A percentile compares a stretch with the other conserved stretches of the same genome.
These are phyloP conservation scores for Spicauda simplicius DNA, from an alignment of 2,888 invertebrate species.

Conservation along the genomic window DNA sequence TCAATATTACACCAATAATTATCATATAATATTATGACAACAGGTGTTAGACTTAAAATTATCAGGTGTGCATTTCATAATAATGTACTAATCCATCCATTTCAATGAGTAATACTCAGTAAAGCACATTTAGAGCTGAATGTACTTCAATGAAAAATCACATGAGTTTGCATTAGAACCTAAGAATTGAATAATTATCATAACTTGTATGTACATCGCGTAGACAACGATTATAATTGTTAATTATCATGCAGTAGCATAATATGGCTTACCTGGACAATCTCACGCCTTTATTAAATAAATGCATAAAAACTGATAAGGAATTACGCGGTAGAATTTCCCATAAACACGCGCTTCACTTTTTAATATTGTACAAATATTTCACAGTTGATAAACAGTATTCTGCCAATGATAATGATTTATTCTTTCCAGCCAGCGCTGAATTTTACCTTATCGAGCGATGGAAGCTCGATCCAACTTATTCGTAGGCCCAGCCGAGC, in stretches of 20 bases:
- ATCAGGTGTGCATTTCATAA: no score
- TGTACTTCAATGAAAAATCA: no score
- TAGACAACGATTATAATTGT: neutral
- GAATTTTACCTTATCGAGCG: constrained; percentile 68
- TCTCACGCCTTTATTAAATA: constrained; percentile 10
- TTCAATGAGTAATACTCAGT: no score
- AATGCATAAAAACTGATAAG: neutral
- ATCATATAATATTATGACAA: no score
- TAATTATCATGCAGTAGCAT: neutral
- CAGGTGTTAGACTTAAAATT: no score
- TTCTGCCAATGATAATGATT: constrained; percentile 38
- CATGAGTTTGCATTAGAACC: no score
- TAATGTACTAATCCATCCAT: no score
- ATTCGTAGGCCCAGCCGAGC: constrained; percentile 44
- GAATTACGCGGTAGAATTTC: neutral
- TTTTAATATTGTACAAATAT: neutral
- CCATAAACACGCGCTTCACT: neutral
- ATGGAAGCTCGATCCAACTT: constrained; percentile 40
- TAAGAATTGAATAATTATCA: neutral
- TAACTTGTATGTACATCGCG: neutral
- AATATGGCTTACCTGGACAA: neutral
- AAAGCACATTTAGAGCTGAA: no score
- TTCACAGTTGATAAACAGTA: constrained; percentile 4
- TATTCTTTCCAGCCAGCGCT: constrained; percentile 27
- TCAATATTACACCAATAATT: no score